Evolutionary conservation across 2,113 vertebrate genomes (phyloP).

Genomic region (Arvicanthis niloticus): DNA sequence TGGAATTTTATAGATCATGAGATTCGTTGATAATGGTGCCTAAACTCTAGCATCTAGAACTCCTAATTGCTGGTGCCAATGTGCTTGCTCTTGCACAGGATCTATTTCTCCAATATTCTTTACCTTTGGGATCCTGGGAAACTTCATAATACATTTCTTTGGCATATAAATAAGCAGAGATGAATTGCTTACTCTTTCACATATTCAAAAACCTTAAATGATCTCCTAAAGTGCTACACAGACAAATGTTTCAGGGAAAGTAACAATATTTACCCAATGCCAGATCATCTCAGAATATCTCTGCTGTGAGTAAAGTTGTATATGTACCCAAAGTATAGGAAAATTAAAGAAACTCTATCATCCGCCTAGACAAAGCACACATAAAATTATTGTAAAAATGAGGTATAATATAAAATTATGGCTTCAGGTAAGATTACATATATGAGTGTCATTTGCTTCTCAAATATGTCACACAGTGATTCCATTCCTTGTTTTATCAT

Average conservation of each 20-base stretch:
- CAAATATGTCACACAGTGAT: constrained; percentile 6
- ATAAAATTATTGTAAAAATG: neutral
- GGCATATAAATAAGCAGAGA: neutral
- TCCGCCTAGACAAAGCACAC: neutral
- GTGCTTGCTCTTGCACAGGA: neutral
- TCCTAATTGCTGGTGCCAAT: neutral
- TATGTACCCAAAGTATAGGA: neutral
- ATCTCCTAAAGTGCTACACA: neutral
- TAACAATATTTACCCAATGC: neutral
- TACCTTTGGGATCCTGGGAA: neutral
- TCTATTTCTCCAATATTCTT: neutral
- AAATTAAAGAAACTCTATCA: neutral
- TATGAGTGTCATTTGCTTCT: neutral
- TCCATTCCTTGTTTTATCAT: neutral
- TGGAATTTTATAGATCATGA: neutral
- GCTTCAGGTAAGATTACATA: neutral
- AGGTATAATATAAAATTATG: neutral
- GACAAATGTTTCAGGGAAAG: neutral
- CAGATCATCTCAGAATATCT: neutral
- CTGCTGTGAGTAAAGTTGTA: neutral
- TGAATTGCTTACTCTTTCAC: neutral
- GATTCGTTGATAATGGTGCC: neutral
- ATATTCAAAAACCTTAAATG: constrained; percentile 5
- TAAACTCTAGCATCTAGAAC: neutral
- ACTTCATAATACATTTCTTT: constrained; percentile 1